Evolutionary conservation across 2,113 vertebrate genomes (phyloP).

Genomic region (Tychaedon coryphoeus): DNA sequence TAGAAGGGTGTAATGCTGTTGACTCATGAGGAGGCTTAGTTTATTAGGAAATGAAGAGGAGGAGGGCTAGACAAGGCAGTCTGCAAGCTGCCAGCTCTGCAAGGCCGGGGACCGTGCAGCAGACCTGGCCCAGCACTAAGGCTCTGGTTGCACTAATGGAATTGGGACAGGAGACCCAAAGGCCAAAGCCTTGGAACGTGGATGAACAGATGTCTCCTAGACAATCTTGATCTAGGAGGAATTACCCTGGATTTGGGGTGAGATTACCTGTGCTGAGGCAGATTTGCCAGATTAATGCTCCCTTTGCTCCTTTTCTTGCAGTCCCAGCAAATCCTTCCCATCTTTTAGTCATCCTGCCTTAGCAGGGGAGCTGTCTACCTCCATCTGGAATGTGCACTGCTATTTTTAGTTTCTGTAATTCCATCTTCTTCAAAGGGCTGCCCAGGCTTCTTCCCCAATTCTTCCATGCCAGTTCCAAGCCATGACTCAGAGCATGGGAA

Average conservation of each 20-base stretch:
- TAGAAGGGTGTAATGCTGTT: background rate
- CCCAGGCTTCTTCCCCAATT: background rate
- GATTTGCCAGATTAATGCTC: background rate
- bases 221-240: background rate
- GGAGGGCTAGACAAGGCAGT: background rate
- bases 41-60: background rate
- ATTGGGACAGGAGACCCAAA: background rate
- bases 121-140: background rate
- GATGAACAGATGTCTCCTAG: constrained; percentile 16
- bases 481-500: background rate
- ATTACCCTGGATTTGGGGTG: constrained; percentile 25
- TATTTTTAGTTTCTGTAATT: constrained; percentile 19
- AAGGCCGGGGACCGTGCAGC: background rate
- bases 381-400: background rate
- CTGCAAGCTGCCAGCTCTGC: background rate
- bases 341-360: background rate
- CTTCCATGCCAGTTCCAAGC: background rate
- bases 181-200: background rate
- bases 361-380: background rate
- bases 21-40: constrained; percentile 22
- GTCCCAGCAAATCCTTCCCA: background rate
- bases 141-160: background rate
- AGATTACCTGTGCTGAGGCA: constrained; percentile 14
- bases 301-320: background rate
- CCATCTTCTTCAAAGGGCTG: constrained; percentile 15